phyloP scores from a whole-genome alignment of 1,140 invertebrate genomes.

The Neodiprion pinetum region DNA sequence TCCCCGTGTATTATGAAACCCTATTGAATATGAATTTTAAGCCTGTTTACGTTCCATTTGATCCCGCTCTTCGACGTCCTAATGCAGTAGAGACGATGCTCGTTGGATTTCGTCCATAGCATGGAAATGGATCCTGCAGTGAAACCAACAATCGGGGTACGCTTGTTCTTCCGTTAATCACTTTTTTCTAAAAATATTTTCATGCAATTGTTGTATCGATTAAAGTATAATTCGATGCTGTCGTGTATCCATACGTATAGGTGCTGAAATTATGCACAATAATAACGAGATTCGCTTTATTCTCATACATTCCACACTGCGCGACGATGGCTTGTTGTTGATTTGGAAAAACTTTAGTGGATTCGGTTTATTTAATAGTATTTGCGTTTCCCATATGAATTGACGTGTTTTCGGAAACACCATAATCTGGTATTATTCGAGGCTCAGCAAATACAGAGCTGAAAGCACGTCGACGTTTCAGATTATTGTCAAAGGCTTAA shows the following conservation, averaged over 20 bases:
- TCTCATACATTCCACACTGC: too few species aligned
- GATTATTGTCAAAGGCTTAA: conserved; percentile 29
- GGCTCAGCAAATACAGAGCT: conserved; percentile 26
- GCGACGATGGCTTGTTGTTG: too few species aligned
- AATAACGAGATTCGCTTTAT: too few species aligned
- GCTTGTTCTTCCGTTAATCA: not conserved
- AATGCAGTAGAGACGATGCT: not conserved
- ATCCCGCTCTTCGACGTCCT: not conserved
- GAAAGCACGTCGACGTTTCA: conserved; percentile 17
- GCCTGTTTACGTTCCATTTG: not conserved
- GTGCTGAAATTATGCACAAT: too few species aligned
- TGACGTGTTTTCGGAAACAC: conserved; percentile 30
- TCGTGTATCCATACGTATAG: too few species aligned
- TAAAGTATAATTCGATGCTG: too few species aligned
- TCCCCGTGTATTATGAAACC: not conserved
- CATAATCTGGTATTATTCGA: not conserved
- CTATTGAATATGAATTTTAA: not conserved
- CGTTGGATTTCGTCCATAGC: not conserved
- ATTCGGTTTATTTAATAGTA: conserved; percentile 3
- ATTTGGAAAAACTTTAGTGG: too few species aligned
- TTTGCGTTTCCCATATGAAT: conserved; percentile 28
- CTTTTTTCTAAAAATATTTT: too few species aligned
- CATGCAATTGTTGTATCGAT: too few species aligned
- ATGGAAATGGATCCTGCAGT: not conserved
- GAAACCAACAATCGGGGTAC: too few species aligned